Percentiles rank a stretch among this genome's conserved stretches.
Conservation (phyloP, 2,113 vertebrate genomes). For the Conger conger region DNA sequence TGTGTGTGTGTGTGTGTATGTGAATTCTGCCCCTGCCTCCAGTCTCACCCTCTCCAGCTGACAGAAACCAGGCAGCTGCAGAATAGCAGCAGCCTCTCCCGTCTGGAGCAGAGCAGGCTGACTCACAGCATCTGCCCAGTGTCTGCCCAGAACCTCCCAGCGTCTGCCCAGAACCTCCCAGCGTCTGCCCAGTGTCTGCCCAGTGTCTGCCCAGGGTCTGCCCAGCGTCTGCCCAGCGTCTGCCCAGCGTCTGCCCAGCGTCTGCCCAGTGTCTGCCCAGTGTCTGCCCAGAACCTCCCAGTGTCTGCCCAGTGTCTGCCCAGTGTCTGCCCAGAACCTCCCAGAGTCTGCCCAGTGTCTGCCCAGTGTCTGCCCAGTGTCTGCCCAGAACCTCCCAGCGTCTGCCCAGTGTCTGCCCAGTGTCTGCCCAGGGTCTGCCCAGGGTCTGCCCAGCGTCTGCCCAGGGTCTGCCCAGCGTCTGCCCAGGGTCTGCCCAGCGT, state of each 20-base stretch:
- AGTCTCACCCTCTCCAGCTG: constrained; percentile 3
- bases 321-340: constrained; percentile 15
- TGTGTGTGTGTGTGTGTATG: not conserved
- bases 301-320: not conserved
- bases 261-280: constrained; percentile 17
- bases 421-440: not conserved
- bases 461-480: constrained; percentile 12
- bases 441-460: not conserved
- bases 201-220: too few relatives aligned
- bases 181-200: constrained; percentile 14
- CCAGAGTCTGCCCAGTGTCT: constrained; percentile 15
- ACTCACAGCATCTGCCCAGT: constrained; percentile 12
- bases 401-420: constrained; percentile 16
- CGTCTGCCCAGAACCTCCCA: not conserved
- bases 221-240: constrained; percentile 17
- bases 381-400: too few relatives aligned
- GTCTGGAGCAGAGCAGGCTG: not conserved
- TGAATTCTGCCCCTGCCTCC: not conserved
- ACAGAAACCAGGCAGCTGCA: constrained; percentile 11
- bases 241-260: not conserved
- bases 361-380: constrained; percentile 11
- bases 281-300: too few relatives aligned
- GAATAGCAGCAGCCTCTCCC: constrained; percentile 15
- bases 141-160: constrained; percentile 20
- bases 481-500: constrained; percentile 9